Evolutionary conservation across 2,888 invertebrate genomes (phyloP), one percentile per base, ranked within the genome.

Genomic region (Ceriagrion tenellum): DNA sequence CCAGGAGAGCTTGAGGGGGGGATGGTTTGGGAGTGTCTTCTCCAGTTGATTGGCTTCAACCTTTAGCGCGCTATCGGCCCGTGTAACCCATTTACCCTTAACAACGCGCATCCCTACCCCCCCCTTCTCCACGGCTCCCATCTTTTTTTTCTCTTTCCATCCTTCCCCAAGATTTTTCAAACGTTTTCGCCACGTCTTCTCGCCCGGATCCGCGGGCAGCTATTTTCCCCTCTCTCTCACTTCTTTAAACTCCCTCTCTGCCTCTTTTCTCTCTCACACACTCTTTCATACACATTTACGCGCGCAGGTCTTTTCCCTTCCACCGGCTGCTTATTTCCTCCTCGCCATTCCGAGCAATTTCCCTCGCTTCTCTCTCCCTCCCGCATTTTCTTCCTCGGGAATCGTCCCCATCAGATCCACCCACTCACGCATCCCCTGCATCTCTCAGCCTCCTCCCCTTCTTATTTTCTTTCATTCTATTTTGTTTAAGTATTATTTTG

Each of bases 1-100:
- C 30, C 35, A 35, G 30, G 30, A n/a, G 35, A 16, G 12, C 30
- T n/a, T n/a, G n/a, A n/a, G 4, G 81, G 16, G 81, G 81, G 81
- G 12, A 35, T 1, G 16, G 35, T 23, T 30, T 35, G 81, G 81
- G 81, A 35, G 81, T 81, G 81, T 81, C 81, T 81, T 81, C 81
- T 81, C 81, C 81, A 35, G 81, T 81, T 81, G 81, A 81, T 81
- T 81, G 81, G 35, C 81, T 81, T 35, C 30, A 30, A 35, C 81
- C 81, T 35, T 81, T 81, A 35, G 81, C 81, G 81, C 81, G 81
- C 81, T 81, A 81, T 81, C 81, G 81, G 30, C 35, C 30, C 35
- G 81, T 81, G 81, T 81, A 81, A 81, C 30, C 81, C 81, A 81
- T 81, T 81, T 81, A 81, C 81, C 35, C 81, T 47, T 81, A 81